Evolutionary conservation across 2,113 vertebrate species (phyloP), one percentile per base, ranked within the genome.

Genomic region (Sinocyclocheilus anophthalmus): DNA sequence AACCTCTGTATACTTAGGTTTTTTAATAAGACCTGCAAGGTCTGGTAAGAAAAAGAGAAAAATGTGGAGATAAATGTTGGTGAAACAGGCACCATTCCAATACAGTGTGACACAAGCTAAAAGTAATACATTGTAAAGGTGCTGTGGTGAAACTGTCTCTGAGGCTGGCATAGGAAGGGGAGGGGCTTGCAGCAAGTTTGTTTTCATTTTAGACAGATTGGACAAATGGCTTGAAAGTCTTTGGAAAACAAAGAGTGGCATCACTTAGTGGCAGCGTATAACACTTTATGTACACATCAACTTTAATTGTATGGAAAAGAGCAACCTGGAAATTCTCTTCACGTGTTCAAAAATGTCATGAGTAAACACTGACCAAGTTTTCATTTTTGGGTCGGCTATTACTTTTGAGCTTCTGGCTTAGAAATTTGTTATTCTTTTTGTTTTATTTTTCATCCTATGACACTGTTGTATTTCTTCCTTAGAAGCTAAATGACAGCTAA

Each of bases 401-500:
- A 61, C 20, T 61, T 61, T n/a, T 22, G 39, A 78, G 16, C 16
- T 50, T 48, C 42, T 26, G 73, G 50, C 18, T 78, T 20, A 37
- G 9, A 57, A 57, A 37, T 57, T 37, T 30, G 76, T 12, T 37
- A 30, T 50, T 12, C 24, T 10, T 57, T 78, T 55, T 33, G 3
- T 11, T 78, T 78, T 78, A 2, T 57, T 78, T 57, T 78, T 57
- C 53, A 55, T 33, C 4, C 18, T 55, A 5, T 78, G 26, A 22
- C n/a, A 78, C 76, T 33, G 50, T 55, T 57, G 16, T 57, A 33
- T 33, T 26, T 78, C 76, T 37, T 57, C 50, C 53, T 50, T 50
- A 83, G 86, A 65, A 69, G 30, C 30, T 50, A 39, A 22, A 50
- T 75, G 73, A 18, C 37, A 61, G 48, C 20, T 86, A 80, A 86